Conservation (phyloP, 2,113 vertebrate species). For the Bucco capensis region DNA sequence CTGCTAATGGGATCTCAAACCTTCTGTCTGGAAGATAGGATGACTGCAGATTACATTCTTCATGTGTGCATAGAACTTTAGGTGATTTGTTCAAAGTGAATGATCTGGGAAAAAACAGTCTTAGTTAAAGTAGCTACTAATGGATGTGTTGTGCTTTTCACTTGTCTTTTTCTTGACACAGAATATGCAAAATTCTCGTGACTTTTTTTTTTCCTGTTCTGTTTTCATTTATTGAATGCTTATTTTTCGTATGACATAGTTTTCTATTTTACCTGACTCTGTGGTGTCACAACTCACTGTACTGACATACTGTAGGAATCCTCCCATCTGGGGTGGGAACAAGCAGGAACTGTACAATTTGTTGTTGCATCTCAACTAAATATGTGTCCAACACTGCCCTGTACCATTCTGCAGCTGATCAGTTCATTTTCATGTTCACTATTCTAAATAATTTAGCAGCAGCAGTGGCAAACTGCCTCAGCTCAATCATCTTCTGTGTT, state of each 20-base stretch:
- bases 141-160: neutral
- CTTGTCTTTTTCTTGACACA: neutral
- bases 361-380: neutral
- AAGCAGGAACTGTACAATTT: neutral
- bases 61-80: rapidly evolving
- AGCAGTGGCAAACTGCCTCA: neutral
- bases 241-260: neutral
- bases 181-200: neutral
- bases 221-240: neutral
- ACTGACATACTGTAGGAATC: neutral
- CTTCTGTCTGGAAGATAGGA: neutral
- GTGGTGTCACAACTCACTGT: rapidly evolving
- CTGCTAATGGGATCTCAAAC: neutral
- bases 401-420: neutral
- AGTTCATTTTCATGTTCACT: neutral
- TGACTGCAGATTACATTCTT: neutral
- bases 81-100: rapidly evolving
- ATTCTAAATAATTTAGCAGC: neutral
- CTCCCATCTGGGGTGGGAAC: neutral
- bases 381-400: neutral
- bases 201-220: neutral
- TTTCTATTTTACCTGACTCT: neutral
- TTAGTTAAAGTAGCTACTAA: neutral
- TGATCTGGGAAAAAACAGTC: neutral
- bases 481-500: neutral